Conservation (phyloP, 2,888 invertebrate species). For the Micropterix aruncella region DNA sequence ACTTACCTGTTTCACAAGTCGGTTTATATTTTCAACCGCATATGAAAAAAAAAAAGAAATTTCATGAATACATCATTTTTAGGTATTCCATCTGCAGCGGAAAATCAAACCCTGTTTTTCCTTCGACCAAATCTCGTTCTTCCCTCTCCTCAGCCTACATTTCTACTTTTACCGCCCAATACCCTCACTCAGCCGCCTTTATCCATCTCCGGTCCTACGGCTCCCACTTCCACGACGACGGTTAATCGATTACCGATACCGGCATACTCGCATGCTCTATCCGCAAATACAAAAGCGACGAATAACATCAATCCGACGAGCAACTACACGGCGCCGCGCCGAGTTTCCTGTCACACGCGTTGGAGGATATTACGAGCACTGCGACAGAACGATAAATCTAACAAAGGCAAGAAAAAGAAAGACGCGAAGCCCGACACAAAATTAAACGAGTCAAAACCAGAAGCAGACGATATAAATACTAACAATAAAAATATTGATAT, state of each 20-base stretch:
- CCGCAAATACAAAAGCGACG: neutral
- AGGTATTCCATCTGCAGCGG: too few species aligned
- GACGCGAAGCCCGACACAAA: neutral
- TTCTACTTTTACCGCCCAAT: neutral
- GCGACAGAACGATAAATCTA: neutral
- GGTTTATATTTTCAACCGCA: too few species aligned
- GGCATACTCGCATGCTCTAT: neutral
- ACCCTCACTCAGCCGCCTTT: neutral
- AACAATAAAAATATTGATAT: neutral
- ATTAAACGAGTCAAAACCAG: neutral
- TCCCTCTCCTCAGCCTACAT: neutral
- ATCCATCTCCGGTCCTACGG: neutral
- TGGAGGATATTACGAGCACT: neutral
- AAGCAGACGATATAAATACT: neutral
- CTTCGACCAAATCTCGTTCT: neutral
- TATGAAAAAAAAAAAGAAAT: too few species aligned
- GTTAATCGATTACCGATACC: neutral
- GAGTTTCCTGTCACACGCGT: neutral
- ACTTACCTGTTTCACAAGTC: too few species aligned
- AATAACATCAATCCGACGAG: neutral
- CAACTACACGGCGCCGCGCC: neutral
- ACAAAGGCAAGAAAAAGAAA: neutral
- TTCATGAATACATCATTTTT: too few species aligned
- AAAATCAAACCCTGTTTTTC: neutral
- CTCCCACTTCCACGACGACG: neutral